Conservation (phyloP, 37 sponge, comb jelly and placozoan genomes). For the Crambe crambe region DNA sequence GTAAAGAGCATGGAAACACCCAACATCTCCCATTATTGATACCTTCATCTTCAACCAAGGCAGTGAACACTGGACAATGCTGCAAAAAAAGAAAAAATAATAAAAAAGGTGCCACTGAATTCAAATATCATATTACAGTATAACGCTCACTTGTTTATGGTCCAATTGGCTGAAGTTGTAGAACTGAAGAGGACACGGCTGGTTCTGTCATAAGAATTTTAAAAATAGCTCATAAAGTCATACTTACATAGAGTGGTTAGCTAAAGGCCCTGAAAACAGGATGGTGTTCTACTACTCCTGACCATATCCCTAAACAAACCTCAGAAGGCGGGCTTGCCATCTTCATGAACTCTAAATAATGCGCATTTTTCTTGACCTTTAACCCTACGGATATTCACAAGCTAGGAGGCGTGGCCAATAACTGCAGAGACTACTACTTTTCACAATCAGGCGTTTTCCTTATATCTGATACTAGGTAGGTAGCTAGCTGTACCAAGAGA, state of each 20-base stretch:
- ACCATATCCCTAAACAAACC: too few species aligned
- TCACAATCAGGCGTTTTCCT: too few species aligned
- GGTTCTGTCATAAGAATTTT: conserved; percentile 35
- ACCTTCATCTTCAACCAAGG: conserved; percentile 43
- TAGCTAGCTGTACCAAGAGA: too few species aligned
- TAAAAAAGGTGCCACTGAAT: background rate
- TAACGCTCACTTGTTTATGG: conserved; percentile 38
- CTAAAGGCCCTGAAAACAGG: too few species aligned
- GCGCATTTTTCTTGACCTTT: background rate
- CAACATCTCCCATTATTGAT: background rate
- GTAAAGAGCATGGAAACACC: background rate
- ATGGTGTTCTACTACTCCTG: too few species aligned
- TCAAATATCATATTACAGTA: too few species aligned
- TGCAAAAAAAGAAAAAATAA: conserved; percentile 8
- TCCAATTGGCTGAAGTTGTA: conserved; percentile 63
- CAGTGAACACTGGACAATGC: conserved; percentile 46
- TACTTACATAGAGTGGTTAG: too few species aligned
- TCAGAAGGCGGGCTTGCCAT: conserved; percentile 2
- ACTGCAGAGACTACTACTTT: too few species aligned
- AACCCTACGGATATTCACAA: background rate
- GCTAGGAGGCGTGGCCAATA: background rate
- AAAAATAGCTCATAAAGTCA: too few species aligned
- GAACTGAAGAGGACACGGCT: conserved; percentile 71
- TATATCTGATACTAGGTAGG: too few species aligned
- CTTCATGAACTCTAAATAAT: background rate